These are phyloP conservation scores for Chiridota heheva DNA, from an alignment of 35 echinoderm and acorn worm genomes.

Conservation along the genomic window DNA sequence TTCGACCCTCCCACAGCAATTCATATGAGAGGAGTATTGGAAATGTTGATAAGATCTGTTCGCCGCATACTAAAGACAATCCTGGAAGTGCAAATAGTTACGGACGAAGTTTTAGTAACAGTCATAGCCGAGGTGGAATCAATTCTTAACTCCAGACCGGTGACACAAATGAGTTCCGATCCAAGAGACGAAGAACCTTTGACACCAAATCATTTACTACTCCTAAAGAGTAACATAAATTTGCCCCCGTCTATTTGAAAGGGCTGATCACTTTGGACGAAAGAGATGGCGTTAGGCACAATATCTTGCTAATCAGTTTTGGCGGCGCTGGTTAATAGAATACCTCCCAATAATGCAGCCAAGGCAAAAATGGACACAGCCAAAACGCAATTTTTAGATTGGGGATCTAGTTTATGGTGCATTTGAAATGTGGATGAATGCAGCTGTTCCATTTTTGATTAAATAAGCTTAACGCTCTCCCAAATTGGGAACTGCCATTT, in stretches of 20 bases:
- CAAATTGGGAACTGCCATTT: too few relatives aligned
- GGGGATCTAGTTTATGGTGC: too few relatives aligned
- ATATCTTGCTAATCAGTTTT: slow-evolving; percentile 16
- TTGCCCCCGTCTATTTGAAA: background rate
- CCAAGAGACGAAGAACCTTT: slow-evolving; percentile 23
- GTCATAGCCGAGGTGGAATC: slow-evolving; percentile 41
- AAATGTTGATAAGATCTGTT: too few relatives aligned
- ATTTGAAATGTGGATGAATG: too few relatives aligned
- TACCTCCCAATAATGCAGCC: too few relatives aligned
- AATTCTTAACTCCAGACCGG: slow-evolving; percentile 30
- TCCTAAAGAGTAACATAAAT: background rate
- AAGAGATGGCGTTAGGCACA: background rate
- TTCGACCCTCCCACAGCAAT: too few relatives aligned
- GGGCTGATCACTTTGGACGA: background rate
- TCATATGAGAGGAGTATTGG: too few relatives aligned
- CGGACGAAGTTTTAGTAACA: slow-evolving; percentile 56
- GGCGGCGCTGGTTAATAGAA: background rate
- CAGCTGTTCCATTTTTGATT: too few relatives aligned
- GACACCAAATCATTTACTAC: slow-evolving; percentile 44
- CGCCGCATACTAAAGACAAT: too few relatives aligned
- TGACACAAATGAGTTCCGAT: slow-evolving; percentile 40
- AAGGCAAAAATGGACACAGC: too few relatives aligned
- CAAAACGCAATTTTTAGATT: too few relatives aligned
- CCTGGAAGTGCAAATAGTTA: slow-evolving; percentile 44
- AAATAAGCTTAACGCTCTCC: too few relatives aligned